Conservation (phyloP, 2,888 invertebrate species). For the Calameuta pallipes region DNA sequence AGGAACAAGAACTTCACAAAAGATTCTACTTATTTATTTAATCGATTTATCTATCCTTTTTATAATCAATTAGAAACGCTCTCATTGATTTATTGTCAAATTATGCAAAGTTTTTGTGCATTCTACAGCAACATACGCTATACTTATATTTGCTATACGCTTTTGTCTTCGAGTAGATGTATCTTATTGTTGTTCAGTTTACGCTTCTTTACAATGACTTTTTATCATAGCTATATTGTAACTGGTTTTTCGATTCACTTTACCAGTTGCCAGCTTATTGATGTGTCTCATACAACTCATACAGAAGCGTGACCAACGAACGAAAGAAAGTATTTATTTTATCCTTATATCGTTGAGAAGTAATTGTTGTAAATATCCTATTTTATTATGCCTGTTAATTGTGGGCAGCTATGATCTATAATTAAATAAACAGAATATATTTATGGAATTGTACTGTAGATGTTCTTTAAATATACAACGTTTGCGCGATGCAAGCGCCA, state of each 20-base stretch:
- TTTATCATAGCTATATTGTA: not conserved
- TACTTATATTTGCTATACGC: not conserved
- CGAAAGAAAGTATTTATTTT: not conserved
- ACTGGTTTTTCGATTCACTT: not conserved
- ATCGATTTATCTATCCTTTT: not conserved
- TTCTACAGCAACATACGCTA: not conserved
- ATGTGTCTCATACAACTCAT: not conserved
- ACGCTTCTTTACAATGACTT: not conserved
- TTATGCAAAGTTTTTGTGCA: not conserved
- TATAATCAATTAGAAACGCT: not conserved
- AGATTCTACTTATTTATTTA: not conserved
- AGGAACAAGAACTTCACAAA: not conserved
- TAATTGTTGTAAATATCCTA: not conserved
- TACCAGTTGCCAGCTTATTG: not conserved
- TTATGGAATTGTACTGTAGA: not conserved
- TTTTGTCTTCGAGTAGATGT: not conserved
- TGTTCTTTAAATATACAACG: not conserved
- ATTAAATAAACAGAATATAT: not conserved
- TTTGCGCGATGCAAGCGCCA: not conserved
- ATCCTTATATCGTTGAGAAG: not conserved
- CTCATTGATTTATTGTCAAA: not conserved
- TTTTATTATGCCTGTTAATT: not conserved
- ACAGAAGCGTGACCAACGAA: not conserved
- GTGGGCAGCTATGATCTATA: not conserved
- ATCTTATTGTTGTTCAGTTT: not conserved